Evolutionary conservation across 2,113 vertebrate genomes (phyloP), one percentile per base, ranked within the genome.

Genomic region (Cavia porcellus): DNA sequence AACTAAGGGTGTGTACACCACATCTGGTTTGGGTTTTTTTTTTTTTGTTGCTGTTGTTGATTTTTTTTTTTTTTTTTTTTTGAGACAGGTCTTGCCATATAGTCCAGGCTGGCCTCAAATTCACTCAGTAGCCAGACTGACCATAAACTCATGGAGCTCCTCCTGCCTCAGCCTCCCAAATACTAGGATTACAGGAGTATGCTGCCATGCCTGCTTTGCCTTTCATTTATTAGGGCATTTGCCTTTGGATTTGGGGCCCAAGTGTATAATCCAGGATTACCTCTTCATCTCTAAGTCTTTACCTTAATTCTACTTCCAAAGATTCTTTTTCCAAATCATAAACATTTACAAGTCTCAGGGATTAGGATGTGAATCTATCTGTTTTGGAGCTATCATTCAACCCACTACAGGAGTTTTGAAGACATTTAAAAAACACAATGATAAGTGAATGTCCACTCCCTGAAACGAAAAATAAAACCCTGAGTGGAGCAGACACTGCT

Each of bases 401-500:
- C 17, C 38, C 25, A 30, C 24, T 68, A 9, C 50, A 80, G 70
- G 22, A 30, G 47, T 80, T 77, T 90, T 50, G 7, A n/a, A 50
- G 84, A 45, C 0, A 14, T n/a, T 89, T 61, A 66, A 32, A 75
- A 82, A 90, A n/a, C 77, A 64, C 19, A 72, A 10, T 38, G 30
- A 94, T 38, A 66, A 14, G 10, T 8, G 64, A 47, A 68, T 8
- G 57, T 52, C 14, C 25, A 12, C 38, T 83, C 35, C 38, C 72
- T 52, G 66, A 6, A 25, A 19, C 11, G 50, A n/a, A 57, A 81
- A 91, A 55, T 57, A 50, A n/a, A 85, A 20, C 25, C 32, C 30
- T 0, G 1, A 12, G 20, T 70, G 81, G 66, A 11, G 10, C 57
- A n/a, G 38, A n/a, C 11, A 6, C 5, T 35, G 8, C 3, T 0